Conservation (phyloP, 2,888 invertebrate species). For the Parapristionchus giblindavisi region DNA sequence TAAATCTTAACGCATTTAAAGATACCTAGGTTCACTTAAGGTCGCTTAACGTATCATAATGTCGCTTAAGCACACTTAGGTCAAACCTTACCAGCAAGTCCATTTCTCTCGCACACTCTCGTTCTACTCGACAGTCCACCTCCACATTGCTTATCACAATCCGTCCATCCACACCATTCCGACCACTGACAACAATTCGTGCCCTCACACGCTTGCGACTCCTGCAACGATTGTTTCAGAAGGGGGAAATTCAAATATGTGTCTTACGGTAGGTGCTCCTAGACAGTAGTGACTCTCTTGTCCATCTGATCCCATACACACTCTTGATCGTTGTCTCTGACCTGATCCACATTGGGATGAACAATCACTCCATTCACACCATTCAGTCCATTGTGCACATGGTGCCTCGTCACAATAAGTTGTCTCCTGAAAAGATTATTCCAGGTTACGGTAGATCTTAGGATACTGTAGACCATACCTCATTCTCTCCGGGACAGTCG, state of each 20-base stretch:
- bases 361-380: constrained; percentile 43
- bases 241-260: not conserved
- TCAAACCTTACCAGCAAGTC: constrained; percentile 32
- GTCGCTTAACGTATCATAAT: not conserved
- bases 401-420: constrained; percentile 63
- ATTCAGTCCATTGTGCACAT: constrained; percentile 61
- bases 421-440: constrained; percentile 46
- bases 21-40: not conserved
- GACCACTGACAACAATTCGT: constrained; percentile 60
- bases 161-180: constrained; percentile 62
- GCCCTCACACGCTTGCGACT: constrained; percentile 58
- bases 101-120: constrained; percentile 56
- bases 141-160: constrained; percentile 62
- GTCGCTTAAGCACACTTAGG: not conserved
- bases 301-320: constrained; percentile 55
- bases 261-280: constrained; percentile 52
- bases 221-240: constrained; percentile 32
- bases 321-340: constrained; percentile 56
- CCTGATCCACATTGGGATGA: constrained; percentile 41
- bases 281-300: constrained; percentile 56
- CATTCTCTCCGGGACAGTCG: constrained; percentile 60
- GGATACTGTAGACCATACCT: constrained; percentile 38
- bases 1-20: not conserved
- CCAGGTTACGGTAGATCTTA: not conserved
- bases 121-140: constrained; percentile 56